Percentiles rank a stretch among this genome's conserved stretches.
These are phyloP conservation scores for Drosophila athabasca DNA, from an alignment of 1,140 invertebrate genomes.

Conservation along the genomic window DNA sequence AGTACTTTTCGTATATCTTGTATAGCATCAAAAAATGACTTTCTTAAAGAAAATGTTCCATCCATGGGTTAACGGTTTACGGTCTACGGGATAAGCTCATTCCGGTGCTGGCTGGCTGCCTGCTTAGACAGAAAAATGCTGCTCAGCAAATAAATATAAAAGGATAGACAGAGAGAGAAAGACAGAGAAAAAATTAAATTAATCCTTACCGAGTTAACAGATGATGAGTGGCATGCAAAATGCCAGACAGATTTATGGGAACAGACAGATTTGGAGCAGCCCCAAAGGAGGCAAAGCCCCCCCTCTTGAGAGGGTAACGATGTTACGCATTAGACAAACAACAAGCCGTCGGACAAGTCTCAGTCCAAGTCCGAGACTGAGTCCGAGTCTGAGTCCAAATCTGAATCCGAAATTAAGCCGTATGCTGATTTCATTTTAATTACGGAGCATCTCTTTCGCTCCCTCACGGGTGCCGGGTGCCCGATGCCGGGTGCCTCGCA, in stretches of 20 bases:
- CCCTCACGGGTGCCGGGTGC: not conserved
- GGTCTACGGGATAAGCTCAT: slow-evolving; percentile 11
- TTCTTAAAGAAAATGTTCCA: not conserved
- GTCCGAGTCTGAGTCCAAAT: slow-evolving; percentile 7
- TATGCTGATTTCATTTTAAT: slow-evolving; percentile 82
- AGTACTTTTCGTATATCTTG: too few species aligned
- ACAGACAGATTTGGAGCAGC: slow-evolving; percentile 78
- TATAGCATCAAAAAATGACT: too few species aligned
- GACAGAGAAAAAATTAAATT: slow-evolving; percentile 62
- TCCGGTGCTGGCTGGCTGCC: slow-evolving; percentile 8
- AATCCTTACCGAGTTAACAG: slow-evolving; percentile 66
- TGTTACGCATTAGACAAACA: slow-evolving; percentile 81
- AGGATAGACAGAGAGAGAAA: slow-evolving; percentile 5
- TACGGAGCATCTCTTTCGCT: slow-evolving; percentile 50
- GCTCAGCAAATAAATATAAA: slow-evolving; percentile 36
- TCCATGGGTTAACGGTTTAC: slow-evolving; percentile 36
- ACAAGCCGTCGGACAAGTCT: slow-evolving; percentile 65
- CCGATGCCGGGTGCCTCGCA: slow-evolving; percentile 5
- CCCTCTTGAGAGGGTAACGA: slow-evolving; percentile 37
- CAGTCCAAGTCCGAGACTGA: slow-evolving; percentile 5
- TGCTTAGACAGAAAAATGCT: slow-evolving; percentile 36
- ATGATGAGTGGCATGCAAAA: slow-evolving; percentile 79
- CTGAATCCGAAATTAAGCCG: slow-evolving; percentile 66
- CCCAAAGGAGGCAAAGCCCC: not conserved
- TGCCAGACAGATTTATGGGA: slow-evolving; percentile 78